Base-by-base conservation (phyloP, 2,797 vertebrate genomes). In the Hemibagrus guttatus region DNA sequence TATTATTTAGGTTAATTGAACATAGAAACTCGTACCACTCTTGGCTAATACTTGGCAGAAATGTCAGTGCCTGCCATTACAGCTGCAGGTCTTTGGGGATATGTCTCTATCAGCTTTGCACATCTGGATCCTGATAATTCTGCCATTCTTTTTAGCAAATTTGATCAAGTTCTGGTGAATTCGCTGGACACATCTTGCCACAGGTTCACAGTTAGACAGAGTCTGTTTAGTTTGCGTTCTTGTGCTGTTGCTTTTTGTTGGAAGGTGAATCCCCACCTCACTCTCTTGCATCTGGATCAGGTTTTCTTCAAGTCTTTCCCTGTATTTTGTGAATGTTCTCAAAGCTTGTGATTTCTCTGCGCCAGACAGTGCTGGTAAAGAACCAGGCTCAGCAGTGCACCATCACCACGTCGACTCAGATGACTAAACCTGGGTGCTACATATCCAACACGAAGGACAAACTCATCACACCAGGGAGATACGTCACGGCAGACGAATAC, bases 371-470 rank as follows among this genome's bases (percentile, higher is more conserved):
- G 58, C 81, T 91, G 89, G 71, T 94, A 89, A 97, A 90, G 92
- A 94, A 90, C 87, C 95, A 93, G 52, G 8, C 1, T 5, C 96
- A 97, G 89, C 97, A 98, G 93, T 96, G 96, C 89, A 64, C 87
- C 9, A 96, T 93, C 89, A 92, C 89, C 81, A 93, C 93, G 75
- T 96, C 96, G 6, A 98, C 97, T 80, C 98, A 99, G 95, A 98
- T 97, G 96, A 96, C 95, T 85, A 96, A 95, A 89, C 94, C 95
- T 85, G 96, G 97, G 91, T 95, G 97, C 87, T 97, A 96, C 90
- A 90, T 98, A 28, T 96, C 97, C 92, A 96, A 95, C 84, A 42
- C 89, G 81, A 94, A 92, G 12, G 97, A 99, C 94, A 97, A 93
- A 91, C 89, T 98, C 86, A 4, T 98, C 83, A 83, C 69, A 83